Conservation (phyloP, 2,113 vertebrate species). For the Malurus cyaneus region DNA sequence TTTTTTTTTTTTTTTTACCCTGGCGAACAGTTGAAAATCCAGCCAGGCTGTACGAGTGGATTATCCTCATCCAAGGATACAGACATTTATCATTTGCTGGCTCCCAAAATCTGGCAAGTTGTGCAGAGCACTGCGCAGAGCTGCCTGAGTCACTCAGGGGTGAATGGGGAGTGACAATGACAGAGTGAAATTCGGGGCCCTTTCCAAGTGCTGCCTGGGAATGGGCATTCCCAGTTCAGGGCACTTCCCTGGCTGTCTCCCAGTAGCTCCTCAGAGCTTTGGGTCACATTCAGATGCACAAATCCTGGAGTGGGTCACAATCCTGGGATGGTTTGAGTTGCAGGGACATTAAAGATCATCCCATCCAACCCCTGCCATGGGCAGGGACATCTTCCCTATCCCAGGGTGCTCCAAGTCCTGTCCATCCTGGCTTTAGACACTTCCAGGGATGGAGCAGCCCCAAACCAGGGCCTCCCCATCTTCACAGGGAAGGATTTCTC, state of each 20-base stretch:
- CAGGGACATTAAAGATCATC: not conserved
- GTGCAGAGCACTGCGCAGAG: constrained; percentile 22
- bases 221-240: not conserved
- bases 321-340: not conserved
- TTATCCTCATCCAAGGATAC: constrained; percentile 42
- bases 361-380: fast-evolving
- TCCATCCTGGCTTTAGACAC: not conserved
- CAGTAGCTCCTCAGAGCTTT: not conserved
- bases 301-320: not conserved
- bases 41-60: constrained; percentile 28
- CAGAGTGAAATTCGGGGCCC: not conserved
- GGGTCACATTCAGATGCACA: not conserved
- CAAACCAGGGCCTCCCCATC: fast-evolving
- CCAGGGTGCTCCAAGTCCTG: fast-evolving
- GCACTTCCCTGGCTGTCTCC: not conserved
- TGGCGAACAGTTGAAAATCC: constrained; percentile 8
- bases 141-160: not conserved
- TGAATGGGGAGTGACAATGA: constrained; percentile 11
- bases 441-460: not conserved
- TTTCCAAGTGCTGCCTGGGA: not conserved
- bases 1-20: not conserved
- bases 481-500: not conserved
- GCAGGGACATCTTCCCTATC: fast-evolving
- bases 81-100: constrained; percentile 46
- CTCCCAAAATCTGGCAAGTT: constrained; percentile 28